Evolutionary conservation across 2,888 invertebrate species (phyloP).

Genomic region (Lottia gigantea): DNA sequence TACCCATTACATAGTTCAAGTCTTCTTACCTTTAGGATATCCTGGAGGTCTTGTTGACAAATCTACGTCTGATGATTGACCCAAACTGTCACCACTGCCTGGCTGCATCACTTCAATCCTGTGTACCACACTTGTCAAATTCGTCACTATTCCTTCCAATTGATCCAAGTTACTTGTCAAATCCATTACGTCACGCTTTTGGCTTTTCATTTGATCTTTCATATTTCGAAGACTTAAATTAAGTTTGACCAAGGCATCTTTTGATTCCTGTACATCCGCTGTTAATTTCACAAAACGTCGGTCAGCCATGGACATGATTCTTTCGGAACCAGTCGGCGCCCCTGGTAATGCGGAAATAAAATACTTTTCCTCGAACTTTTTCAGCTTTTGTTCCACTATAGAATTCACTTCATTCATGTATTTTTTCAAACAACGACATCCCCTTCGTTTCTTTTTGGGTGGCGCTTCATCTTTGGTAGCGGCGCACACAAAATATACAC

Average conservation of each 20-base stretch:
- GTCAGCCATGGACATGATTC: slow-evolving; percentile 5
- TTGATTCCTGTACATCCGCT: slow-evolving; percentile 19
- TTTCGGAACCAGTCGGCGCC: background rate
- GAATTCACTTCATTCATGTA: slow-evolving; percentile 20
- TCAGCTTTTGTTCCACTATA: slow-evolving; percentile 19
- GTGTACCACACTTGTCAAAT: slow-evolving; percentile 15
- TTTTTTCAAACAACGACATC: slow-evolving; percentile 17
- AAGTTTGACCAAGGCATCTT: slow-evolving; percentile 14
- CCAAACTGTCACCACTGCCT: background rate
- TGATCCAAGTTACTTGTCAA: slow-evolving; percentile 11
- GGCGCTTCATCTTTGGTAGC: background rate
- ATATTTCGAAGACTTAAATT: slow-evolving; percentile 16
- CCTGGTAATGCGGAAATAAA: slow-evolving; percentile 1
- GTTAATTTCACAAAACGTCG: slow-evolving; percentile 18
- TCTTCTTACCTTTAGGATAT: background rate
- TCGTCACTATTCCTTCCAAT: slow-evolving; percentile 17
- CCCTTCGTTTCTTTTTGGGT: slow-evolving; percentile 17
- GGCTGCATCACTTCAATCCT: slow-evolving; percentile 16
- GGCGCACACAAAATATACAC: background rate
- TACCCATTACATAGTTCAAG: too few species aligned
- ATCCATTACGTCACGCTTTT: slow-evolving; percentile 15
- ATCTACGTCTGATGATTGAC: background rate
- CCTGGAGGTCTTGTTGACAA: background rate
- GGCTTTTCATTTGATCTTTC: slow-evolving; percentile 17
- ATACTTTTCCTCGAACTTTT: slow-evolving; percentile 22